phyloP scores from a whole-genome alignment of 2,113 vertebrate genomes.

The Brachyhypopomus occidentalis region DNA sequence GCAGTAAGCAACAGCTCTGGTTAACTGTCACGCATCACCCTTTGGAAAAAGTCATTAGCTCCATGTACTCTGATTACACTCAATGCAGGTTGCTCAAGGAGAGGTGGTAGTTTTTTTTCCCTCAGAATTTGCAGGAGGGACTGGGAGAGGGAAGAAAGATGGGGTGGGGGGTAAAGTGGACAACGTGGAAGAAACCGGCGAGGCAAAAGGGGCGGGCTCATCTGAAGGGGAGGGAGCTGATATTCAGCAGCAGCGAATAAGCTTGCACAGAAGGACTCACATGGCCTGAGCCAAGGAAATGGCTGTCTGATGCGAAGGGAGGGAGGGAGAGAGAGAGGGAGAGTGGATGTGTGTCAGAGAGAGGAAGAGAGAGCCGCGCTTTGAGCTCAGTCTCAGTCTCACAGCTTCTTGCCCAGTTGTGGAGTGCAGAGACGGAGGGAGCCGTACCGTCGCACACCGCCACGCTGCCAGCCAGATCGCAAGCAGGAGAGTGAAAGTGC shows the following conservation, averaged over 20 bases:
- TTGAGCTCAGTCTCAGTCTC: constrained; percentile 68
- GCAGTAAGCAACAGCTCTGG: neutral
- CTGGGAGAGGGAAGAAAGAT: constrained; percentile 39
- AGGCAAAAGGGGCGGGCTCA: constrained; percentile 62
- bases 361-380: constrained; percentile 64
- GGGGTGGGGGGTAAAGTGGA: constrained; percentile 40
- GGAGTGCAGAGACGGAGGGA: constrained; percentile 57
- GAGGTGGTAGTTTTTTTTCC: constrained; percentile 12
- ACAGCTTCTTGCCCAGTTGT: constrained; percentile 69
- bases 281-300: constrained; percentile 56
- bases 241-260: constrained; percentile 61
- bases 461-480: neutral
- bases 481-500: constrained; percentile 18
- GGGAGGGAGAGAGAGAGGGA: constrained; percentile 61
- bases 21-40: neutral
- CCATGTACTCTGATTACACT: constrained; percentile 9
- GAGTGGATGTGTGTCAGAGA: constrained; percentile 54
- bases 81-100: constrained; percentile 4
- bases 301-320: constrained; percentile 70
- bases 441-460: constrained; percentile 25
- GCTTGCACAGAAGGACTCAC: constrained; percentile 62
- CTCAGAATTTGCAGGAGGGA: constrained; percentile 31
- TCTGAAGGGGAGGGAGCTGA: constrained; percentile 59
- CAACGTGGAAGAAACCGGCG: constrained; percentile 61
- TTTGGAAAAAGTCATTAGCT: neutral